These are phyloP conservation scores for Oryzias javanicus DNA, from an alignment of 2,113 vertebrate genomes.

Conservation along the genomic window DNA sequence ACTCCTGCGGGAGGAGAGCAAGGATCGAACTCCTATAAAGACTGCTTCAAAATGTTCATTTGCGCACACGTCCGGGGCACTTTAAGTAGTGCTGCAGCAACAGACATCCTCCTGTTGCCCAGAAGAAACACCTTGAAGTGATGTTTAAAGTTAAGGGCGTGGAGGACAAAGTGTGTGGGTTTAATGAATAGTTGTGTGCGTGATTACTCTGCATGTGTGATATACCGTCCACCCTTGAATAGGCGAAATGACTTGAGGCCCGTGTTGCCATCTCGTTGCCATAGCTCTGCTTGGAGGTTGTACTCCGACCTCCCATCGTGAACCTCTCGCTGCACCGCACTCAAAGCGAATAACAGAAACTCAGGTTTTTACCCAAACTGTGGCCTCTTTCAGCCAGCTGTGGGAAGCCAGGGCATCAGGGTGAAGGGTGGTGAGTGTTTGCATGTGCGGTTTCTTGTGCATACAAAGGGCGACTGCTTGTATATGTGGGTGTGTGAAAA, in stretches of 20 bases:
- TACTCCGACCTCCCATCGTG: constrained; percentile 51
- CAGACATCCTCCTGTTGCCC: constrained; percentile 27
- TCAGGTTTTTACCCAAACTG: constrained; percentile 57
- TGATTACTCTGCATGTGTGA: constrained; percentile 6
- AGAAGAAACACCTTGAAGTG: constrained; percentile 16
- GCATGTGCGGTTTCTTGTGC: constrained; percentile 50
- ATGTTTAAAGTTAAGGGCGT: constrained; percentile 13
- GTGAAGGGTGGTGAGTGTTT: constrained; percentile 57
- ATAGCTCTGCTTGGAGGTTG: constrained; percentile 32
- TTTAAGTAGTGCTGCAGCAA: constrained; percentile 22
- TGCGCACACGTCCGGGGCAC: constrained; percentile 16
- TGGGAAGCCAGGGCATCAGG: constrained; percentile 53
- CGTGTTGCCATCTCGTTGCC: constrained; percentile 23
- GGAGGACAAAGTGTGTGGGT: constrained; percentile 17
- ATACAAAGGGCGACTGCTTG: constrained; percentile 31
- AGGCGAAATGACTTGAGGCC: constrained; percentile 13
- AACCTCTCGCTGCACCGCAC: constrained; percentile 50
- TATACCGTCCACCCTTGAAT: constrained; percentile 7
- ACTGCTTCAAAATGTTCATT: constrained; percentile 18
- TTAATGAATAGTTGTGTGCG: neutral
- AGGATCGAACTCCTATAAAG: constrained; percentile 33
- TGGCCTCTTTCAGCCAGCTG: constrained; percentile 55
- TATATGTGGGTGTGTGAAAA: constrained; percentile 51
- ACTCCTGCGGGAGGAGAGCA: constrained; percentile 33
- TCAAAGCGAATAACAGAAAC: constrained; percentile 67